Conservation (phyloP, 2,888 invertebrate species). For the Hydraecia micacea region DNA sequence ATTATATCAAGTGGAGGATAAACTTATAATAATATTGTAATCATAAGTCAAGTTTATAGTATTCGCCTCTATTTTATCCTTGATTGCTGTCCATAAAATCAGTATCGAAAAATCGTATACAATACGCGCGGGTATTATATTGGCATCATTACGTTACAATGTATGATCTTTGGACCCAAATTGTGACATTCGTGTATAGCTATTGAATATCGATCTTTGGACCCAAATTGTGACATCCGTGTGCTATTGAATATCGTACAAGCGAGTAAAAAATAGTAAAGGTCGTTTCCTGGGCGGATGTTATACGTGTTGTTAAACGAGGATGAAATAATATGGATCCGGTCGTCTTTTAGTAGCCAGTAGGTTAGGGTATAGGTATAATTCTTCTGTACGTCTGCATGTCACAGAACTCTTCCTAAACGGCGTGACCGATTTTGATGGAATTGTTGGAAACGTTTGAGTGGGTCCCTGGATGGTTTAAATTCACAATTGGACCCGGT, state of each 20-base stretch:
- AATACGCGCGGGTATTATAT: constrained; percentile 11
- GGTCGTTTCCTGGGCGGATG: constrained; percentile 41
- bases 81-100: constrained; percentile 27
- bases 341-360: background rate
- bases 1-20: background rate
- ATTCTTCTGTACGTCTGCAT: background rate
- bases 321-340: constrained; percentile 29
- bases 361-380: no score
- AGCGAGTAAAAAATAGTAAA: constrained; percentile 46
- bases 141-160: constrained; percentile 42
- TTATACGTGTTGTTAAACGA: constrained; percentile 21
- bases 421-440: background rate
- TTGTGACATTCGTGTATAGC: constrained; percentile 51
- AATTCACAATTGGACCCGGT: background rate
- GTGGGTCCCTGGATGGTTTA: no score
- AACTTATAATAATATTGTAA: constrained; percentile 2
- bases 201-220: constrained; percentile 46
- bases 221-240: constrained; percentile 53
- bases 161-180: constrained; percentile 43
- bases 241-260: constrained; percentile 47
- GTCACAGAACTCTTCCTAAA: background rate
- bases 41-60: background rate
- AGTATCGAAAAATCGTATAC: constrained; percentile 19
- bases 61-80: background rate
- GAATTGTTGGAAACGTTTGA: background rate